A percentile compares a stretch with the other conserved stretches of the same genome.
Evolutionary conservation across 2,888 invertebrate species (phyloP).

Genomic region (Idaea biselata): DNA sequence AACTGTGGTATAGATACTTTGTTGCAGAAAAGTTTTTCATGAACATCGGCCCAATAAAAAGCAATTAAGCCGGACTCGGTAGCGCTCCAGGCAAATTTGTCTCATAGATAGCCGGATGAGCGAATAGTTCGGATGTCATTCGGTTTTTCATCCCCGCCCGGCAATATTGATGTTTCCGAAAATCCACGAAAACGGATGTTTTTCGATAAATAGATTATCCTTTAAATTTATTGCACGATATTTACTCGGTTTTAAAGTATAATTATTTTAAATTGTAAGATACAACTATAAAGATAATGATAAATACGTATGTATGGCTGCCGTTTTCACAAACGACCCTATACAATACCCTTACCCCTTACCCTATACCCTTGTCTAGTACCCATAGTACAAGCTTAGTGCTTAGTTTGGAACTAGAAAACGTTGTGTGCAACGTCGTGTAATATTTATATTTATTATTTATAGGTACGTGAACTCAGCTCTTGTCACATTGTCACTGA

Average conservation of each 20-base stretch:
- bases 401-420: too few relatives aligned
- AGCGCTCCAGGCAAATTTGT: constrained; percentile 46
- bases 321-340: too few relatives aligned
- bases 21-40: background rate
- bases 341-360: too few relatives aligned
- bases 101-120: constrained; percentile 34
- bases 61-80: constrained; percentile 54
- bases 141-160: constrained; percentile 21
- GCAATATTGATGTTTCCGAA: constrained; percentile 18
- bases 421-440: too few relatives aligned
- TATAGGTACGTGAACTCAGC: too few relatives aligned
- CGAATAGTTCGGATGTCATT: constrained; percentile 24
- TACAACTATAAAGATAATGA: too few relatives aligned
- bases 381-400: too few relatives aligned
- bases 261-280: too few relatives aligned
- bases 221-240: constrained; percentile 12
- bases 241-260: background rate
- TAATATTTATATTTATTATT: too few relatives aligned
- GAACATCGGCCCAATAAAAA: constrained; percentile 47
- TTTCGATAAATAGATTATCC: constrained; percentile 20
- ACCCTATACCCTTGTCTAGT: too few relatives aligned
- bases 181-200: constrained; percentile 17
- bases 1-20: background rate
- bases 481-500: too few relatives aligned
- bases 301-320: too few relatives aligned